Conservation (phyloP, 2,113 vertebrate genomes). For the Cricetomys ansorgei region DNA sequence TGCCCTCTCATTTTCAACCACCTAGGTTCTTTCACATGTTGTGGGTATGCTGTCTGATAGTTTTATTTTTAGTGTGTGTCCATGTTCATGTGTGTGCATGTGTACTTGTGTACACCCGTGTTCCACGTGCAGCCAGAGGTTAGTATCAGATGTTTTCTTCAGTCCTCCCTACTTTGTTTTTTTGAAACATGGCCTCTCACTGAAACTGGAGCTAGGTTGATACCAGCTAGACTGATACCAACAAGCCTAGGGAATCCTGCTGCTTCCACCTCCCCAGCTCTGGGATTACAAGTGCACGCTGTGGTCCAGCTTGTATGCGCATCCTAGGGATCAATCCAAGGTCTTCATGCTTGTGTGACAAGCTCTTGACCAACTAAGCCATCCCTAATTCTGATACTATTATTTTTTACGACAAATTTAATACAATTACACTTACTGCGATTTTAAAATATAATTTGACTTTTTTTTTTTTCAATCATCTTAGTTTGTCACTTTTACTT, state of each 20-base stretch:
- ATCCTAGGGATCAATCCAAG: not conserved
- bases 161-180: not conserved
- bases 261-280: too few species aligned
- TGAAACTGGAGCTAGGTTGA: not conserved
- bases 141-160: not conserved
- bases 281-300: too few species aligned
- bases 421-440: not conserved
- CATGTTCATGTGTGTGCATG: not conserved
- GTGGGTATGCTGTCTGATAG: not conserved
- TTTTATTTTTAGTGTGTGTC: not conserved
- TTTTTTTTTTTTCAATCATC: not conserved
- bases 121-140: not conserved
- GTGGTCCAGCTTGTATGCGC: not conserved
- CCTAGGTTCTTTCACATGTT: not conserved
- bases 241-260: not conserved
- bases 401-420: slow-evolving; percentile 44
- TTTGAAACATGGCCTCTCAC: not conserved
- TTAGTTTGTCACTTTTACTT: not conserved
- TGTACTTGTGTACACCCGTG: not conserved
- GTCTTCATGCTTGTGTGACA: not conserved
- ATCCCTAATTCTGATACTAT: not conserved
- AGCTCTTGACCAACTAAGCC: too few species aligned
- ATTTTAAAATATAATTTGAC: not conserved
- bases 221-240: too few species aligned
- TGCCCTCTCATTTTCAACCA: slow-evolving; percentile 30